phyloP scores from a whole-genome alignment of 2,888 invertebrate genomes.

The Charanyca ferruginea region DNA sequence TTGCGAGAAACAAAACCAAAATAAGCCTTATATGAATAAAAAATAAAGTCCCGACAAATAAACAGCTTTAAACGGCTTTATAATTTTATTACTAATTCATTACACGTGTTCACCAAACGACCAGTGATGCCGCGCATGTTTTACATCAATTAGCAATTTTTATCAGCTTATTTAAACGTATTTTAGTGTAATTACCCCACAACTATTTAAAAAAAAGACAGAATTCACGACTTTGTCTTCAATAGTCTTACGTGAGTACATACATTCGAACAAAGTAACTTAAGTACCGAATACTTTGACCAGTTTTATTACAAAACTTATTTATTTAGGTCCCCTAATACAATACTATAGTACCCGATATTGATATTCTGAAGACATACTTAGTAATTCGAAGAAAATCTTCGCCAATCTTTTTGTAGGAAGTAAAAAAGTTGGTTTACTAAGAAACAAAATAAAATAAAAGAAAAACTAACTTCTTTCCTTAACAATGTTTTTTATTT shows the following conservation, averaged over 20 bases:
- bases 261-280: not conserved
- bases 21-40: slow-evolving; percentile 11
- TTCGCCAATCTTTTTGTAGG: not conserved
- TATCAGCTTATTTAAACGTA: not conserved
- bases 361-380: not conserved
- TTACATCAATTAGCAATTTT: not conserved
- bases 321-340: slow-evolving; percentile 14
- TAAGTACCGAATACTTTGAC: slow-evolving; percentile 6
- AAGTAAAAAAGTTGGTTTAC: not conserved
- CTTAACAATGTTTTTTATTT: not conserved
- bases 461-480: not conserved
- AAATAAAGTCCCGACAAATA: slow-evolving; percentile 4
- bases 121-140: not conserved
- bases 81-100: slow-evolving; percentile 14
- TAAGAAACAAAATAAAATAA: slow-evolving; percentile 1
- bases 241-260: not conserved
- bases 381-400: slow-evolving; percentile 4
- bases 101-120: not conserved
- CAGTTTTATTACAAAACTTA: slow-evolving; percentile 27
- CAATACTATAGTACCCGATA: not conserved
- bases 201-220: no score
- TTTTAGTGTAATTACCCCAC: not conserved
- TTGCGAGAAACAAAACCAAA: not conserved
- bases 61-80: not conserved
- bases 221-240: slow-evolving; percentile 2